phyloP scores from a whole-genome alignment of 2,888 invertebrate species.

The Galerucella nymphaeae region DNA sequence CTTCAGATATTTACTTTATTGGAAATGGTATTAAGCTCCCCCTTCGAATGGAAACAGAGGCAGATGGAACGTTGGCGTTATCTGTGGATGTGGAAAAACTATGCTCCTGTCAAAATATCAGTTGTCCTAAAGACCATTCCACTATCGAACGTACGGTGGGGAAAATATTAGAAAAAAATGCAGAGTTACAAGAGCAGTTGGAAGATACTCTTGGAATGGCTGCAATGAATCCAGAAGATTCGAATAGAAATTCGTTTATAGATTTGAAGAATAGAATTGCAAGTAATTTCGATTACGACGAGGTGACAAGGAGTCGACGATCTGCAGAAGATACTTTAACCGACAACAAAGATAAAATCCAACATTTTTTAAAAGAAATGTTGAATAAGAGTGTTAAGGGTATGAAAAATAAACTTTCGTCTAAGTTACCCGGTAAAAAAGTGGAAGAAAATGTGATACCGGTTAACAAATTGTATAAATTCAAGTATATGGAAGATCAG shows the following conservation, averaged over 20 bases:
- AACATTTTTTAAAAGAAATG: slow-evolving; percentile 21
- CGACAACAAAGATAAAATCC: neutral
- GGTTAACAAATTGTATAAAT: slow-evolving; percentile 37
- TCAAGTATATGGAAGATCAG: slow-evolving; percentile 45
- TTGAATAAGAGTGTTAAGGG: slow-evolving; percentile 20
- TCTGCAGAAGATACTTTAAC: neutral
- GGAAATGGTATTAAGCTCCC: slow-evolving; percentile 62
- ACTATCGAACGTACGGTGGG: slow-evolving; percentile 49
- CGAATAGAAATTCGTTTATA: neutral
- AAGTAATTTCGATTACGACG: neutral
- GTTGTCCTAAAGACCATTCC: slow-evolving; percentile 50
- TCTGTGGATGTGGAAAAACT: slow-evolving; percentile 60
- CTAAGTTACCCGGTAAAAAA: neutral
- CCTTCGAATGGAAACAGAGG: slow-evolving; percentile 56
- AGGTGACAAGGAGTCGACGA: neutral
- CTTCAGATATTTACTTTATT: slow-evolving; percentile 56
- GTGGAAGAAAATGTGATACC: slow-evolving; percentile 34
- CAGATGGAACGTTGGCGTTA: slow-evolving; percentile 60
- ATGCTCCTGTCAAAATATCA: slow-evolving; percentile 57
- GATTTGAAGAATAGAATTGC: slow-evolving; percentile 21
- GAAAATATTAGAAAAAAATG: slow-evolving; percentile 50
- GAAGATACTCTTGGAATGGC: slow-evolving; percentile 20
- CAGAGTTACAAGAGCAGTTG: slow-evolving; percentile 44
- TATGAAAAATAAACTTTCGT: slow-evolving; percentile 13
- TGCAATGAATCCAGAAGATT: slow-evolving; percentile 3